Percentiles rank a stretch among this genome's conserved stretches.
Evolutionary conservation across 2,797 vertebrate species (phyloP).

Genomic region (Melanotaenia trifasciata): DNA sequence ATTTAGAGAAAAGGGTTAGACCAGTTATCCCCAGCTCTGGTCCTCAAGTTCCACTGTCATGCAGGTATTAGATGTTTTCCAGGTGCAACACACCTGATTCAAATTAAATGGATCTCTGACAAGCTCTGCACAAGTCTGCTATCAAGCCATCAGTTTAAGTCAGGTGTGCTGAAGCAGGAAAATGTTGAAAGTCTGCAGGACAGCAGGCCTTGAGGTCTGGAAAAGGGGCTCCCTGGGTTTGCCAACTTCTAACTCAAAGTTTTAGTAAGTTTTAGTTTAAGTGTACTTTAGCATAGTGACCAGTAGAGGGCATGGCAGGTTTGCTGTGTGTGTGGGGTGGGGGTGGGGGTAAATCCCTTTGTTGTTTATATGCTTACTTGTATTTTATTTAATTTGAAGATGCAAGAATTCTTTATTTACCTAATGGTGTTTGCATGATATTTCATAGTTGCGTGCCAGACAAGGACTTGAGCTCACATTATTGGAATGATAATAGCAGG

Average conservation of each 20-base stretch:
- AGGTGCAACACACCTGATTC: too few species aligned
- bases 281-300: conserved; percentile 35
- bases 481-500: conserved; percentile 86
- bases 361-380: conserved; percentile 56
- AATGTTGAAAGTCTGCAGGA: too few species aligned
- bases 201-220: too few species aligned
- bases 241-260: neutral
- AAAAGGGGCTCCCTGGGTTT: too few species aligned
- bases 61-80: too few species aligned
- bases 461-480: conserved; percentile 82
- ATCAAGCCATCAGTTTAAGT: too few species aligned
- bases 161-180: too few species aligned
- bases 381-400: conserved; percentile 79
- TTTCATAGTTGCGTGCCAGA: conserved; percentile 83
- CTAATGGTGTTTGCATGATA: conserved; percentile 84
- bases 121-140: too few species aligned
- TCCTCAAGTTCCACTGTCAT: too few species aligned
- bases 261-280: neutral
- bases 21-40: too few species aligned
- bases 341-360: conserved; percentile 2
- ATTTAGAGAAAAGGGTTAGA: conserved; percentile 8
- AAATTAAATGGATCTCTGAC: too few species aligned
- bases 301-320: conserved; percentile 75
- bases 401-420: conserved; percentile 81
- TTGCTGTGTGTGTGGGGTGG: neutral